These are phyloP conservation scores for Hippasteria phrygiana DNA, from an alignment of 53 echinoderm and acorn worm species.

Conservation along the genomic window DNA sequence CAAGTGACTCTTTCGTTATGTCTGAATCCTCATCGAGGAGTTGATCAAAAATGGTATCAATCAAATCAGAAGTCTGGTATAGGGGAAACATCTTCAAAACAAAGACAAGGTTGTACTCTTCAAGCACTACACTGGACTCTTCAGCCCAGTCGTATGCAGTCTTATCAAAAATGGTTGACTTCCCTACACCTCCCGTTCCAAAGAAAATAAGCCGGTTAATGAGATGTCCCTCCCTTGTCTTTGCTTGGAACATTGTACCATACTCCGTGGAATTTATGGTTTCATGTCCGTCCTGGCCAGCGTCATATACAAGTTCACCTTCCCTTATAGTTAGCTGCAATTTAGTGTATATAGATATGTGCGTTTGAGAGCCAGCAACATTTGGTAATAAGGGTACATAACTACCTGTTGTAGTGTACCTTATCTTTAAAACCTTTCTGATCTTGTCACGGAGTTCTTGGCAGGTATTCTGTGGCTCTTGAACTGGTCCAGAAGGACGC, in stretches of 20 bases:
- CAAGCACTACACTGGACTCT: background rate
- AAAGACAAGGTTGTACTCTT: conserved; percentile 28
- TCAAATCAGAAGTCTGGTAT: background rate
- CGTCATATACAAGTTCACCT: background rate
- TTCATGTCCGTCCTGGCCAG: background rate
- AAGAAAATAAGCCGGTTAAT: conserved; percentile 7
- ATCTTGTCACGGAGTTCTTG: background rate
- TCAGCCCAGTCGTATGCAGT: conserved; percentile 52
- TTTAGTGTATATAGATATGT: conserved; percentile 5
- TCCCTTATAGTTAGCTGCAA: background rate
- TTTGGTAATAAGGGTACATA: background rate
- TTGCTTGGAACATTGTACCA: background rate
- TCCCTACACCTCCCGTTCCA: conserved; percentile 28
- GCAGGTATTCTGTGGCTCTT: background rate
- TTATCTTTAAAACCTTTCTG: background rate
- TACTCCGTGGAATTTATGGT: background rate
- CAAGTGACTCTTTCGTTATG: background rate
- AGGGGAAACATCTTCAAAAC: conserved; percentile 25
- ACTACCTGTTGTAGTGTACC: conserved; percentile 5
- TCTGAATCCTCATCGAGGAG: conserved; percentile 6
- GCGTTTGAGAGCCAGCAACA: background rate
- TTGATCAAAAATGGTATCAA: conserved; percentile 30
- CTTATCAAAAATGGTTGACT: conserved; percentile 37
- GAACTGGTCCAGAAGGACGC: background rate
- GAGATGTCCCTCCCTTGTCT: background rate